These are phyloP conservation scores for Triplophysa dalaica DNA, from an alignment of 2,113 vertebrate species.

Conservation along the genomic window DNA sequence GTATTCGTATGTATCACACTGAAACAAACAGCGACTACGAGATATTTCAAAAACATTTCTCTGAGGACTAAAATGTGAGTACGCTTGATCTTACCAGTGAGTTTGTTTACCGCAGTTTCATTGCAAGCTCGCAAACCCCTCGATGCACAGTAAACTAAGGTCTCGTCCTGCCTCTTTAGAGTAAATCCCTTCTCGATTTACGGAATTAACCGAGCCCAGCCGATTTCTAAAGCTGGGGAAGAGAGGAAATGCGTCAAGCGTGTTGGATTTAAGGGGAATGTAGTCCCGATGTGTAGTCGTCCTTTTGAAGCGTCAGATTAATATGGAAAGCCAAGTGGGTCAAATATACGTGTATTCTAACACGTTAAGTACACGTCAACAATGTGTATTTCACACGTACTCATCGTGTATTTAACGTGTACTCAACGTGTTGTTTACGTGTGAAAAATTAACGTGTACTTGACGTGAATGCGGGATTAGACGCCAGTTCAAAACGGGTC, in stretches of 20 bases:
- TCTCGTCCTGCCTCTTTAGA: conserved; percentile 59
- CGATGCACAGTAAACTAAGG: conserved; percentile 60
- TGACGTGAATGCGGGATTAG: too few relatives aligned
- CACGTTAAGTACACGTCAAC: too few relatives aligned
- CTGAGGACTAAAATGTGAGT: conserved; percentile 44
- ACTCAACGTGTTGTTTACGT: too few relatives aligned
- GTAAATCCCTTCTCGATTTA: conserved; percentile 59
- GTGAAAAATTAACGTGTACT: too few relatives aligned
- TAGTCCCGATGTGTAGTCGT: conserved; percentile 57
- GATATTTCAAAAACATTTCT: conserved; percentile 28
- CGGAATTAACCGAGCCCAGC: conserved; percentile 63
- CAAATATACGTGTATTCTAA: too few relatives aligned
- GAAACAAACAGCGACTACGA: background rate
- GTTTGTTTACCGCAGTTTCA: conserved; percentile 61
- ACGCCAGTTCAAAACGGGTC: too few relatives aligned
- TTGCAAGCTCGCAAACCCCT: conserved; percentile 58
- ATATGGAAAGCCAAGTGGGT: too few relatives aligned
- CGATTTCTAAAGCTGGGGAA: conserved; percentile 43
- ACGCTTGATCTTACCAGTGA: conserved; percentile 67
- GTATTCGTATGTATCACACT: background rate
- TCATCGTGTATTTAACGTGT: too few relatives aligned
- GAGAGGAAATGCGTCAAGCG: conserved; percentile 75
- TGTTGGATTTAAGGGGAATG: conserved; percentile 62
- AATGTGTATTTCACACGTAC: too few relatives aligned
- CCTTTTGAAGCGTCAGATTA: background rate